Evolutionary conservation across 1,140 invertebrate genomes (phyloP), one percentile per base, ranked within the genome.

Genomic region (Doryteuthis pealeii): DNA sequence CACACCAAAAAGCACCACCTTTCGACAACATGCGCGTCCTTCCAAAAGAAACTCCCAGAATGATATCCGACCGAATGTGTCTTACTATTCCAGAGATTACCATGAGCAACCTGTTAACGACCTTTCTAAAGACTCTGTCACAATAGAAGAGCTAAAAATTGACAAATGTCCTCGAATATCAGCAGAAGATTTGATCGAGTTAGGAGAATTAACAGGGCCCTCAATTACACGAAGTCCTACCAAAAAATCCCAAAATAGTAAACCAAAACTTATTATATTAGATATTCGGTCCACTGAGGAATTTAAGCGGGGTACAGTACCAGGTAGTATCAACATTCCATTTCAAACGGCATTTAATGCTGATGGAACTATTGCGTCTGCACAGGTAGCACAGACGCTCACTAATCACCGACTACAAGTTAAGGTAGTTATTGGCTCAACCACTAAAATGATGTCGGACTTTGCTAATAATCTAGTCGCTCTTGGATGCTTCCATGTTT

Each of bases 1-100:
- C 70, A 97, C 96, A 0, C 96, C 96, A 1, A 92, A 92, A 75
- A 97, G 95, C 88, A 93, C 96, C 33, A 94, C 95, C 12, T 94
- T 92, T 84, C 90, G 96, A 71, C 91, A 93, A 84, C 92, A 95
- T 89, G 93, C 93, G 77, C 87, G 85, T 77, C 81, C 84, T 26
- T 49, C 71, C 14, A 76, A 78, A 31, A 74, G 76, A 31, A 69
- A 62, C 31, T 75, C 75, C 28, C 78, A 81, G 10, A 14, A 68
- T 5, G 76, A 78, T 12, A 73, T 72, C 45, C 75, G 79, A 10
- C 83, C 85, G 12, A 84, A 82, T 68, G 30, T 84, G 30, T 85
- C 85, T 12, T 87, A 86, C 54, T 86, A 87, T 73, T 84, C 84
- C n/a, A 78, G 78, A 15, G 86, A 87, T 65, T 86, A 87, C 74